These are phyloP conservation scores for Zosterops borbonicus DNA, from an alignment of 2,113 vertebrate genomes.

Conservation along the genomic window DNA sequence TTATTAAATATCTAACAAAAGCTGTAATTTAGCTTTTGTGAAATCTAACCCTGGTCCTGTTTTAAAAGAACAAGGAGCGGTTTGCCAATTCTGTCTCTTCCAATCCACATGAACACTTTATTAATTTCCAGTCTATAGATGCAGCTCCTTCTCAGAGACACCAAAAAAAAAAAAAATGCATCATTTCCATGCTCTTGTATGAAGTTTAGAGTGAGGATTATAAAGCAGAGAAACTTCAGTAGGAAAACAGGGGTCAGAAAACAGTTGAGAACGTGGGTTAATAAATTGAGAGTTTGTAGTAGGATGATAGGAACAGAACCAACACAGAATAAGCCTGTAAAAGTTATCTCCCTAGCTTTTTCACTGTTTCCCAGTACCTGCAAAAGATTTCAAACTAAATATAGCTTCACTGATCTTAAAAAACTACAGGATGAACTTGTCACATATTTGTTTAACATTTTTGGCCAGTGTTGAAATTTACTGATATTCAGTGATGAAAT, in stretches of 20 bases:
- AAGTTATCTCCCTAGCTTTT: not conserved
- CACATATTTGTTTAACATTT: not conserved
- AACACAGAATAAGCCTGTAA: not conserved
- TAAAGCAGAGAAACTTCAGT: not conserved
- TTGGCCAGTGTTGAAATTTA: not conserved
- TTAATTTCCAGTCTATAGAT: not conserved
- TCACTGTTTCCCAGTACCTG: not conserved
- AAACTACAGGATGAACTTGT: not conserved
- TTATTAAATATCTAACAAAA: not conserved
- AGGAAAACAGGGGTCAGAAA: not conserved
- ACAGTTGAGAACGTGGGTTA: not conserved
- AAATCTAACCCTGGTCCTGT: fast-evolving
- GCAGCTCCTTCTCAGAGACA: not conserved
- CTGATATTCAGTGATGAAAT: not conserved
- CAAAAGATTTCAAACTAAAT: not conserved
- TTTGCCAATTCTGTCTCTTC: not conserved
- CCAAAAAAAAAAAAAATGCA: not conserved
- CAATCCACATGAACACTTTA: not conserved
- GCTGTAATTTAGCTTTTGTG: not conserved
- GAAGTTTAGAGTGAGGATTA: not conserved
- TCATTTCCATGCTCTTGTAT: not conserved
- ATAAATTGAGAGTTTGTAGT: not conserved
- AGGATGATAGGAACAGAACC: not conserved
- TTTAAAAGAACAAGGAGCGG: not conserved
- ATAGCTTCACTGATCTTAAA: not conserved